Conservation (phyloP, 2,797 vertebrate genomes). For the Acanthurus leucopareius region DNA sequence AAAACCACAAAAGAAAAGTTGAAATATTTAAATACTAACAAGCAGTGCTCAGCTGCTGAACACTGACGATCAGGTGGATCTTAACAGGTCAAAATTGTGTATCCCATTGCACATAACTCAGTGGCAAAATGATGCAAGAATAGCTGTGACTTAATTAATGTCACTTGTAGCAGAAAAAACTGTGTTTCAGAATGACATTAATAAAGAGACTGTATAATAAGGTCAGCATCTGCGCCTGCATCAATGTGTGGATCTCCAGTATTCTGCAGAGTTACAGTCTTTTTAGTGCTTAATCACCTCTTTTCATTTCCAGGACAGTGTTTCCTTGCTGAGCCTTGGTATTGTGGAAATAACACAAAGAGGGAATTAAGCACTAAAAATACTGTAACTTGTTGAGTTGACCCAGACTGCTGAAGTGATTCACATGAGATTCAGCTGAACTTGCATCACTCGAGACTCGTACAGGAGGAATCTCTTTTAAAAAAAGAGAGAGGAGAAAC, state of each 20-base stretch:
- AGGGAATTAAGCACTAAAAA: conserved; percentile 6
- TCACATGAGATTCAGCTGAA: conserved; percentile 12
- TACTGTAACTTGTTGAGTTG: conserved; percentile 3
- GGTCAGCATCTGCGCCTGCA: too few relatives aligned
- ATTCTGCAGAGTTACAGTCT: conserved; percentile 9
- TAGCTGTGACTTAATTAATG: too few relatives aligned
- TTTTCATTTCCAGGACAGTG: conserved; percentile 3
- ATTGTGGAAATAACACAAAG: conserved; percentile 12
- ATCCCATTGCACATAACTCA: too few relatives aligned
- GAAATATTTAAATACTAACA: too few relatives aligned
- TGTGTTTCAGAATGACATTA: too few relatives aligned
- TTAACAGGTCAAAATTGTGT: too few relatives aligned
- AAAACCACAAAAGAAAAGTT: too few relatives aligned
- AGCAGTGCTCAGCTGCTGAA: too few relatives aligned
- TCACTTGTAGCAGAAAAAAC: too few relatives aligned
- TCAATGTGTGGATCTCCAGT: background rate
- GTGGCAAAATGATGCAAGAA: too few relatives aligned
- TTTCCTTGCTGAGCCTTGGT: conserved; percentile 11
- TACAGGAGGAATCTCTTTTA: background rate
- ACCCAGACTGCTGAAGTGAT: background rate
- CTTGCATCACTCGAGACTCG: conserved; percentile 16
- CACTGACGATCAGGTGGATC: too few relatives aligned
- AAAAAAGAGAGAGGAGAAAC: background rate
- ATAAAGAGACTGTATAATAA: too few relatives aligned
- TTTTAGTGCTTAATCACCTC: conserved; percentile 12